Base-by-base conservation (phyloP, 2,113 vertebrate genomes). In the Aegotheles bennettii region DNA sequence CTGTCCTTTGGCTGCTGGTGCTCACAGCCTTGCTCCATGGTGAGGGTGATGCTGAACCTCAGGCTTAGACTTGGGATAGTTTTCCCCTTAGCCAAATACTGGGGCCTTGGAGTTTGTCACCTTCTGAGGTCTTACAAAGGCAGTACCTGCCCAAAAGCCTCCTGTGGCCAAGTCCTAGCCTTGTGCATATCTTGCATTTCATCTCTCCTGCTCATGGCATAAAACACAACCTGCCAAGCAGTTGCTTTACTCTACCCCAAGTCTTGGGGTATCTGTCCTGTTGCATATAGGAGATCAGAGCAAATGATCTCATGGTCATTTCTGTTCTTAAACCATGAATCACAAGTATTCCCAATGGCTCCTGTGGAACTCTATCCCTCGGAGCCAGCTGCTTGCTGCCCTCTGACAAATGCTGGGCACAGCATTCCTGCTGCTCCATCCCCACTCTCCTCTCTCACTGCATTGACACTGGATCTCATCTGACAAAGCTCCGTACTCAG, bases 361-460 rank as follows among this genome's bases (percentile, higher is more conserved):
- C 61, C 75, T 10, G 4, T 38, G 94, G 78, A 95, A 94, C 79
- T 42, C 42, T 85, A 43, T 67, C 70, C 36, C 25, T 29, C 2
- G 2, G 81, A 90, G 86, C 83, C 86, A 88, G 60, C 91, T 92
- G 88, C 90, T n/a, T 14, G 50, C 63, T 79, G 79, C 74, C 48
- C 48, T 47, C 9, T 82, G 79, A 87, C 83, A 54, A 63, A 90
- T 77, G 74, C 43, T 54, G 65, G 78, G 54, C 45, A 13, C 54
- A 20, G 64, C 33, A 6, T 70, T 80, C 80, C 73, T 26, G 36
- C 67, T 48, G 76, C 33, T 16, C 45, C 50, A 13, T 7, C n/a
- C 51, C 8, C 11, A 68, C 54, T 31, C 80, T 43, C 63, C 50
- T 56, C 7, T 9, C 69, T 11, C 17, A 7, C 78, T 71, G 80